phyloP scores from a whole-genome alignment of 1,140 invertebrate genomes.

The Drosophila varians region DNA sequence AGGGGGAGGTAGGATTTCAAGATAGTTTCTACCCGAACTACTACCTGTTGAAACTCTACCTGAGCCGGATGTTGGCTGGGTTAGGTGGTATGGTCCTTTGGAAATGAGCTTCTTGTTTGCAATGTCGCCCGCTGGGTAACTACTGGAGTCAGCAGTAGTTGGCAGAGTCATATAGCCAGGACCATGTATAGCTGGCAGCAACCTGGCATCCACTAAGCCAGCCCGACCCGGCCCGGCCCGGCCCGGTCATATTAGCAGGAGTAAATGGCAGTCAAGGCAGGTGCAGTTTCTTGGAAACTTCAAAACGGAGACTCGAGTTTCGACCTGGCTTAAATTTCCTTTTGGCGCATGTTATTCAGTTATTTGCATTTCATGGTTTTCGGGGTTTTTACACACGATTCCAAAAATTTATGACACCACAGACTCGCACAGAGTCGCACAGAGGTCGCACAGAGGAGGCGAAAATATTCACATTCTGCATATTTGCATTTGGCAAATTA shows the following conservation, averaged over 20 bases:
- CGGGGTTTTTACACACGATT: constrained; percentile 6
- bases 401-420: constrained; percentile 30
- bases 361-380: constrained; percentile 37
- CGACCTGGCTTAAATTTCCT: constrained; percentile 12
- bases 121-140: constrained; percentile 38
- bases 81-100: constrained; percentile 1
- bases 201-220: constrained; percentile 55
- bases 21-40: background rate
- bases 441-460: too few species aligned
- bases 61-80: constrained; percentile 10
- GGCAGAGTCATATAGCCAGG: constrained; percentile 59
- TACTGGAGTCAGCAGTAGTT: constrained; percentile 65
- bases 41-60: background rate
- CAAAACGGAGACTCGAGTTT: constrained; percentile 22
- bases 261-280: constrained; percentile 51
- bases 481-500: constrained; percentile 51
- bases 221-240: too few species aligned
- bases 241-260: constrained; percentile 58
- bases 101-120: constrained; percentile 56
- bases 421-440: constrained; percentile 3
- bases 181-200: constrained; percentile 24
- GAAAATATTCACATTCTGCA: constrained; percentile 32
- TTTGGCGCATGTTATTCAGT: constrained; percentile 26
- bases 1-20: background rate
- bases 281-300: constrained; percentile 75